phyloP scores from a whole-genome alignment of 2,113 vertebrate species.

The Catagonus wagneri region DNA sequence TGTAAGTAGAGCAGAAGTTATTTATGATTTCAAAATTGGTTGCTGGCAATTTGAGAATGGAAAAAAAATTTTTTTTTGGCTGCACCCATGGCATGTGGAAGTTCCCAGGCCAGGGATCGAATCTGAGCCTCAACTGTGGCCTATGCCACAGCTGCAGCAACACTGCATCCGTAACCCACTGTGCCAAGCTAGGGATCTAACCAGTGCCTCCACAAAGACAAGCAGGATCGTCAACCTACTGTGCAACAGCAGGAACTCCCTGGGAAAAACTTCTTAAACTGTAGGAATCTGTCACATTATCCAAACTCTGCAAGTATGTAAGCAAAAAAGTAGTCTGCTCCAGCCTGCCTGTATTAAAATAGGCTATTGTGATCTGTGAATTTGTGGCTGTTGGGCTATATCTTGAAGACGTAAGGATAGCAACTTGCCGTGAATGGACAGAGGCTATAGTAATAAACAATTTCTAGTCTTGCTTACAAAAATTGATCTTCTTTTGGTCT shows the following conservation, averaged over 20 bases:
- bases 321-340: background rate
- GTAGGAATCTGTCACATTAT: background rate
- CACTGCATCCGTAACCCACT: too few relatives aligned
- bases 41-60: background rate
- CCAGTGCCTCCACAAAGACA: too few relatives aligned
- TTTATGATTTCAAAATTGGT: background rate
- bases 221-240: too few relatives aligned
- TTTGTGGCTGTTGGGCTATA: background rate
- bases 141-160: too few relatives aligned
- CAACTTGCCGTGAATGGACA: background rate
- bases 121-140: too few relatives aligned
- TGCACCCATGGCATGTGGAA: too few relatives aligned
- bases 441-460: background rate
- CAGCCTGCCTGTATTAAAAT: background rate
- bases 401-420: background rate
- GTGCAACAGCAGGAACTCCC: too few relatives aligned
- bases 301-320: background rate
- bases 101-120: too few relatives aligned
- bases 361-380: background rate
- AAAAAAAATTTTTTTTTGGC: background rate
- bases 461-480: background rate
- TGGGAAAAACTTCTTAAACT: background rate
- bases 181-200: too few relatives aligned
- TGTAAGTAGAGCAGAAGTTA: conserved; percentile 85
- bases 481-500: background rate